phyloP scores from a whole-genome alignment of 2,797 vertebrate genomes.

The Danio tinwini region DNA sequence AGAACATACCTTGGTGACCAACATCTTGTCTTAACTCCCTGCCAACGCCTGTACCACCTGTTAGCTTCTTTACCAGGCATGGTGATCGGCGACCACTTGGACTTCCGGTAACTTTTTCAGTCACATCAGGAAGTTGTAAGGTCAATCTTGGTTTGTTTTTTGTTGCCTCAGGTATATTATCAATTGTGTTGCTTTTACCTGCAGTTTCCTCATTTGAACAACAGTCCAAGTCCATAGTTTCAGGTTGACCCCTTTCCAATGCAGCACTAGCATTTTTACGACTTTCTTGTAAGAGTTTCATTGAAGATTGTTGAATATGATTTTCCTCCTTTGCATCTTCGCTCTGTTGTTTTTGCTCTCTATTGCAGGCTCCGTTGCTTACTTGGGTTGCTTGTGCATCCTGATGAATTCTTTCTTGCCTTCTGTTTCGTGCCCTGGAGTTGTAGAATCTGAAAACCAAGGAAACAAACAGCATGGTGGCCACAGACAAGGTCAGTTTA shows the following conservation, averaged over 20 bases:
- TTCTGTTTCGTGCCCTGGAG: slow-evolving; percentile 68
- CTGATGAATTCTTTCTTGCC: slow-evolving; percentile 27
- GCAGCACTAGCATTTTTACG: background rate
- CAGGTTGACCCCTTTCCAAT: background rate
- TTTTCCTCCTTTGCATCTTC: slow-evolving; percentile 37
- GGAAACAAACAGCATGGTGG: slow-evolving; percentile 82
- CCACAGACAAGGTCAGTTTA: slow-evolving; percentile 84
- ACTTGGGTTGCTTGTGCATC: slow-evolving; percentile 37
- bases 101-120: slow-evolving; percentile 59
- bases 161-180: slow-evolving; percentile 31
- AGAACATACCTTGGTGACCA: slow-evolving; percentile 68
- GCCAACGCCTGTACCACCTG: slow-evolving; percentile 75
- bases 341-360: slow-evolving; percentile 35
- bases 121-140: slow-evolving; percentile 65
- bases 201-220: slow-evolving; percentile 10
- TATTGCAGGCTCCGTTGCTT: slow-evolving; percentile 60
- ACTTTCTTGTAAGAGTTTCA: slow-evolving; percentile 32
- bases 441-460: slow-evolving; percentile 85
- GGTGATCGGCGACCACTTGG: slow-evolving; percentile 72
- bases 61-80: slow-evolving; percentile 75
- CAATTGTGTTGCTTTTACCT: background rate
- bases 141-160: slow-evolving; percentile 59
- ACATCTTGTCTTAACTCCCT: slow-evolving; percentile 75
- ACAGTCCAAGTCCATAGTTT: background rate
- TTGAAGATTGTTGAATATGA: slow-evolving; percentile 31